Base-by-base conservation (phyloP, 2,797 vertebrate species). In the Pseudotriccus pelzelni region DNA sequence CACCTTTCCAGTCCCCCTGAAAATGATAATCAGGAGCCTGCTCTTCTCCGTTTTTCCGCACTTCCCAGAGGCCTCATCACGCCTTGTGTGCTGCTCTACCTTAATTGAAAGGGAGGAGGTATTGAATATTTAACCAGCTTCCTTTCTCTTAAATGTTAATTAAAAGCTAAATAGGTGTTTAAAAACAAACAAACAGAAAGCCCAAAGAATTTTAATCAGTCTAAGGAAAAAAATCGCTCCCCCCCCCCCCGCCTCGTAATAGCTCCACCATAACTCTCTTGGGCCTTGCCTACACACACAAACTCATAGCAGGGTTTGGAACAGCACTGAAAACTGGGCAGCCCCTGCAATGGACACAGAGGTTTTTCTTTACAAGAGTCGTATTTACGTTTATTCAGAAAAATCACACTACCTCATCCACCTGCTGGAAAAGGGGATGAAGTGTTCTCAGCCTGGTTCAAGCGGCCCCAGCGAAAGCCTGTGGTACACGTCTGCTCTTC, bases 91-190 rank as follows among this genome's bases (percentile, higher is more conserved):
- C 90, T 87, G 63, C 70, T 95, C 78, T 84, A 95, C 93, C 95
- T 95, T 97, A 96, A 97, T 96, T 96, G 96, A 97, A 96, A 96
- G 94, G 95, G 96, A 96, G 93, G 95, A 93, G 92, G 93, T 96
- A 94, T 90, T 97, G 93, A 96, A 96, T 96, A 96, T 96, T 97
- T 97, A 97, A 97, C 85, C 63, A 92, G 86, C 86, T 95, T 94
- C 90, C 90, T 88, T 96, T 96, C 95, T 85, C 94, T 94, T 95
- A 93, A 87, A 92, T 87, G 93, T 96, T 96, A 96, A 97, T 97
- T 96, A 96, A 96, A 95, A 96, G 94, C 94, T 89, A 97, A 97
- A 96, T 97, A 96, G 81, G 90, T 96, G 94, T 93, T 96, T 96
- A 96, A 96, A 96, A 97, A 96, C 94, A 89, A 89, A 90, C 90